Evolutionary conservation across 2,797 vertebrate species (phyloP), one percentile per base, ranked within the genome.

Genomic region (Okamejei kenojei): DNA sequence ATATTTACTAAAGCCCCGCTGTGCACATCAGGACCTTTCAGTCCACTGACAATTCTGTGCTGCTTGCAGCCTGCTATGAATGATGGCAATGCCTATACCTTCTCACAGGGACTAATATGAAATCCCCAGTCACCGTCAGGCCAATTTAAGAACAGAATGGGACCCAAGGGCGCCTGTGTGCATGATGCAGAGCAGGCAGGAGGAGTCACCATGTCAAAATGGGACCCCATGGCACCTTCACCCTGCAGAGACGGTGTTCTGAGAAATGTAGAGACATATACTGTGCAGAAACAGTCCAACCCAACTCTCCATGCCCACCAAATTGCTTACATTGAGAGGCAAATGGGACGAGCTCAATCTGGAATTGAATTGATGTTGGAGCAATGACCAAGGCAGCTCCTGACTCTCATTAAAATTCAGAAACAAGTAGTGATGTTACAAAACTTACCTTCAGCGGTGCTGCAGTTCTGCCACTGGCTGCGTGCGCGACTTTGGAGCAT

Each of bases 1-100:
- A 88, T 68, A 88, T 68, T 88, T 88, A 88, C 84, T 32, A 21
- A 88, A 68, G 61, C 61, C 17, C 84, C 21, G 15, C 84, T 88
- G 61, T 68, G 61, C 61, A 35, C 13, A 63, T 88, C 84, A 32
- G 35, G 65, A 88, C 10, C 84, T 65, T 21, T 88, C 84, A 88
- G 61, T 65, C 84, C n/a, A 68, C 65, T 9, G 15, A 8, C n/a
- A n/a, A 9, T 35, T 35, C 45, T 13, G 15, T 7, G 1, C 61
- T 19, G 29, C 9, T 7, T 7, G 84, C 15, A 3, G 1, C 10
- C 35, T 19, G 15, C 84, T 21, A 15, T 68, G 61, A 88, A 63
- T 68, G 84, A 88, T 63, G 35, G 61, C 61, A 65, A 65, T 88
- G 84, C 84, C n/a, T 68, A 65, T n/a, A 35, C 84, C 84, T 35